Evolutionary conservation across 2,113 vertebrate genomes (phyloP).

Genomic region (Heterotis niloticus): DNA sequence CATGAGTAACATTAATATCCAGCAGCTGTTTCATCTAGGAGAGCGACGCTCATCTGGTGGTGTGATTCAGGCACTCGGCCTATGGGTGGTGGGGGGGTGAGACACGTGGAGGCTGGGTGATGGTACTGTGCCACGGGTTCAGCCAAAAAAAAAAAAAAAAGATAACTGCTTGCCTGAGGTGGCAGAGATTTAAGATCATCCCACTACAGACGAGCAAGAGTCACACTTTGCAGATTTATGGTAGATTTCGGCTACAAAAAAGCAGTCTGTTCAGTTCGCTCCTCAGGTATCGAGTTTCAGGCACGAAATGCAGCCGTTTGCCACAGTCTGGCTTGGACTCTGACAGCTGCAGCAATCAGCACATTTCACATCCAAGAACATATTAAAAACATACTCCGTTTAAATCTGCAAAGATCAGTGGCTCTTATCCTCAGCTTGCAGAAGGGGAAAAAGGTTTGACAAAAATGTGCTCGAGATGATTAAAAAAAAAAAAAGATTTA

Average conservation of each 20-base stretch:
- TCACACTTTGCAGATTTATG: slow-evolving; percentile 17
- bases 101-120: slow-evolving; percentile 50
- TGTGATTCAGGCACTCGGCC: slow-evolving; percentile 43
- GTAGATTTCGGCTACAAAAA: neutral
- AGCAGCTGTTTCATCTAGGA: slow-evolving; percentile 51
- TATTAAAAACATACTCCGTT: slow-evolving; percentile 74
- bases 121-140: slow-evolving; percentile 50
- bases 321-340: slow-evolving; percentile 57
- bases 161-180: slow-evolving; percentile 52
- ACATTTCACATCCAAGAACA: slow-evolving; percentile 67
- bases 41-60: slow-evolving; percentile 46
- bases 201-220: slow-evolving; percentile 21
- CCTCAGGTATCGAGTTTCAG: slow-evolving; percentile 46
- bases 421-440: slow-evolving; percentile 45
- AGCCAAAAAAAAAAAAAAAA: slow-evolving; percentile 58
- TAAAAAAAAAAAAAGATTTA: too few species aligned
- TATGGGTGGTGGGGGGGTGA: slow-evolving; percentile 20
- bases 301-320: slow-evolving; percentile 51
- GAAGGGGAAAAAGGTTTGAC: slow-evolving; percentile 72
- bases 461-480: slow-evolving; percentile 61
- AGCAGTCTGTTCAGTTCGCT: neutral
- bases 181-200: slow-evolving; percentile 45
- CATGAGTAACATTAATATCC: slow-evolving; percentile 54
- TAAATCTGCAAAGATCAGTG: slow-evolving; percentile 69
- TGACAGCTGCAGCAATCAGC: slow-evolving; percentile 63